Percentiles rank a stretch among this genome's conserved stretches.
phyloP scores from a whole-genome alignment of 2,888 invertebrate genomes.

The Philereme vetulata region DNA sequence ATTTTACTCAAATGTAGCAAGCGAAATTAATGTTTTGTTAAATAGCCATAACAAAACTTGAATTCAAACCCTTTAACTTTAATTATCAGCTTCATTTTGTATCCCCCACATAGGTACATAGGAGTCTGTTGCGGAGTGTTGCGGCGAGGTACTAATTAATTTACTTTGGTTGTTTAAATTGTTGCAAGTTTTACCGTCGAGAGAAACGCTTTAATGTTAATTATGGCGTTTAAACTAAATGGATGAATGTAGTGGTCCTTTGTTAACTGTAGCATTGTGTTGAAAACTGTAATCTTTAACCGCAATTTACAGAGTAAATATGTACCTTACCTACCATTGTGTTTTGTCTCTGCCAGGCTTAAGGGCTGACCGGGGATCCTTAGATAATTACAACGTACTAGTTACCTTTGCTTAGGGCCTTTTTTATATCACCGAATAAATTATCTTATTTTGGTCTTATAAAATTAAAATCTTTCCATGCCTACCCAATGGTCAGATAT shows the following conservation, averaged over 20 bases:
- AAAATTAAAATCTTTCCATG: slow-evolving; percentile 29
- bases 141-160: slow-evolving; percentile 26
- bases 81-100: background rate
- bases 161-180: slow-evolving; percentile 20
- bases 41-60: too few species aligned
- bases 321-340: background rate
- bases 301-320: background rate
- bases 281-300: slow-evolving; percentile 5
- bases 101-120: too few species aligned
- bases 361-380: background rate
- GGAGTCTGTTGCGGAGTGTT: background rate
- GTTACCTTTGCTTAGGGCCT: too few species aligned
- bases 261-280: slow-evolving; percentile 1
- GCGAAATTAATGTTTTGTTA: too few species aligned
- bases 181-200: slow-evolving; percentile 23
- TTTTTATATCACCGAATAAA: background rate
- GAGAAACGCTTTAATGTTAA: slow-evolving; percentile 26
- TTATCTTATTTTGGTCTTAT: background rate
- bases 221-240: slow-evolving; percentile 19
- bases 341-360: background rate
- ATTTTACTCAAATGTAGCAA: too few species aligned
- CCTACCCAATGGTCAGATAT: slow-evolving; percentile 32
- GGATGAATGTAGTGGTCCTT: slow-evolving; percentile 4
- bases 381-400: background rate
- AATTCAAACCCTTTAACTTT: too few species aligned